phyloP scores from a whole-genome alignment of 1,140 invertebrate genomes.

The Gryllus bimaculatus region DNA sequence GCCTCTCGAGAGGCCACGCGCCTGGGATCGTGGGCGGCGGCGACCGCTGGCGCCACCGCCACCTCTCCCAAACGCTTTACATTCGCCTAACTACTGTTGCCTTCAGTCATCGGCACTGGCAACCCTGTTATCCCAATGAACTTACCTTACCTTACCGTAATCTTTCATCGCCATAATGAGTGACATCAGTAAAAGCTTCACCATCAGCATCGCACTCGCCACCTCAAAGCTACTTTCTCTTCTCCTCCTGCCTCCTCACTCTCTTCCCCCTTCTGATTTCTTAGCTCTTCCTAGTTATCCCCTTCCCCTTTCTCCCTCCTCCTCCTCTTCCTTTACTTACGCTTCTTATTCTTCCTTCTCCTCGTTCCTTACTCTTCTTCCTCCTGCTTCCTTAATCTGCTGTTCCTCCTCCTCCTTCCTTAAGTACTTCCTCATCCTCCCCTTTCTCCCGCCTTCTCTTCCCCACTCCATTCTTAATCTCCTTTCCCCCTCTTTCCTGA shows the following conservation, averaged over 20 bases:
- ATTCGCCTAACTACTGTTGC: too few species aligned
- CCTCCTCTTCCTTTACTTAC: background rate
- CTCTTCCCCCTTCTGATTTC: background rate
- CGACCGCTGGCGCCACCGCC: too few species aligned
- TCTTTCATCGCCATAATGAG: too few species aligned
- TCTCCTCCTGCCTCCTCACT: background rate
- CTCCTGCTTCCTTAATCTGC: background rate
- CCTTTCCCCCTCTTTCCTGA: background rate
- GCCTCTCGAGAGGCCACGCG: too few species aligned
- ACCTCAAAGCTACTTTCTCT: background rate
- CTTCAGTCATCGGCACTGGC: too few species aligned
- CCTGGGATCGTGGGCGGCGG: too few species aligned
- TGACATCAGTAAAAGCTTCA: too few species aligned
- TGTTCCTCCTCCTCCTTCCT: background rate
- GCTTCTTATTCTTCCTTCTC: background rate
- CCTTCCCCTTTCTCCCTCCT: background rate
- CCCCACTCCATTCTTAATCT: background rate
- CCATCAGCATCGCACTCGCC: too few species aligned
- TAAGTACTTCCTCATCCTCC: background rate
- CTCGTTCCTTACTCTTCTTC: background rate
- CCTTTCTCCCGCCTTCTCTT: background rate
- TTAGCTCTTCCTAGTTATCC: too few species aligned
- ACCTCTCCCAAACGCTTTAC: too few species aligned
- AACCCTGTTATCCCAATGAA: too few species aligned
- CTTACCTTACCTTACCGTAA: too few species aligned